These are phyloP conservation scores for Lepus europaeus DNA, from an alignment of 2,113 vertebrate genomes.

Conservation along the genomic window DNA sequence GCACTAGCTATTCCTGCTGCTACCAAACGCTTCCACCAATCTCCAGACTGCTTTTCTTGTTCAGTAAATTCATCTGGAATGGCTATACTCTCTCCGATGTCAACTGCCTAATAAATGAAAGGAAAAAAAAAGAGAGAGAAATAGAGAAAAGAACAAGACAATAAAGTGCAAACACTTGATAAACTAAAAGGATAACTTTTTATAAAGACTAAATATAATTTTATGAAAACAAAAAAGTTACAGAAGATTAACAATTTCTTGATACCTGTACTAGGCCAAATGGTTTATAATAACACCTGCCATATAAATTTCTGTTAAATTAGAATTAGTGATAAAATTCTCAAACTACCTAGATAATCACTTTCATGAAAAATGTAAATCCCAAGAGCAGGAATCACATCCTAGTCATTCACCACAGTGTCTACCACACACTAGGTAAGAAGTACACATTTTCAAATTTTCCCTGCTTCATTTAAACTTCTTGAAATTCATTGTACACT, in stretches of 20 bases:
- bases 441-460: neutral
- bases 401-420: neutral
- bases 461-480: neutral
- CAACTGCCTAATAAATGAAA: constrained; percentile 90
- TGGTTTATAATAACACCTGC: neutral
- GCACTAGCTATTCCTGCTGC: constrained; percentile 92
- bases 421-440: neutral
- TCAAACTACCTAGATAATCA: constrained; percentile 10
- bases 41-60: constrained; percentile 92
- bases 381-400: neutral
- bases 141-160: constrained; percentile 16
- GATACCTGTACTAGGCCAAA: neutral
- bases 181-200: constrained; percentile 12
- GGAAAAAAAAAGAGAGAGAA: neutral
- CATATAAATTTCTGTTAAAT: neutral
- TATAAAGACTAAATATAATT: neutral
- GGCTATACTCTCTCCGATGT: constrained; percentile 94
- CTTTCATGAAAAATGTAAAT: constrained; percentile 1
- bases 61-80: constrained; percentile 95
- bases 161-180: neutral
- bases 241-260: constrained; percentile 22
- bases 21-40: constrained; percentile 93
- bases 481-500: neutral
- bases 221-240: neutral
- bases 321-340: constrained; percentile 26